Evolutionary conservation across 2,113 vertebrate genomes (phyloP), one percentile per base, ranked within the genome.

Genomic region (Petroica traversi): DNA sequence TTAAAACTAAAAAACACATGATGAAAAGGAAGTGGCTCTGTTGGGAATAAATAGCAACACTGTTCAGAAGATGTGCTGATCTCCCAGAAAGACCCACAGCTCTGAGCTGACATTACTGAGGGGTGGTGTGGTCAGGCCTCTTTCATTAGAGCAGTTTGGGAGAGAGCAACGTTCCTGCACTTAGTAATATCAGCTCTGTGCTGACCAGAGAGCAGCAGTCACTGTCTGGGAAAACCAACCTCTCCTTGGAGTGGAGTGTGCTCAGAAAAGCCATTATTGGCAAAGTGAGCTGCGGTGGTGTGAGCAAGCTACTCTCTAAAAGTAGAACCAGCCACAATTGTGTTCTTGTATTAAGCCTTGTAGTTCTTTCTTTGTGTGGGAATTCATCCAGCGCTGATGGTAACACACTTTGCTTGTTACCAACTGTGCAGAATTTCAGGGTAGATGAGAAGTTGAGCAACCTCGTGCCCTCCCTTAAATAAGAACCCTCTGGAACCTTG

Each of bases 351-450:
- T 91, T 81, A 89, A 64, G 69, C 48, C 85, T 87, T 87, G 84
- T 61, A 89, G 93, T 87, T 96, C 87, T 59, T 77, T 28, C 84
- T 89, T 93, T 93, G 83, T 87, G 73, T 91, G 76, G 93, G 64
- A 95, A 92, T 52, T 64, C 16, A 13, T 89, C 84, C 93, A 87
- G 73, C 1, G 2, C 57, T 75, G 80, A 22, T 85, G 83, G 76
- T 93, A 67, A 87, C 76, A 58, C 66, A 80, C 91, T 74, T 92
- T 91, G 84, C 80, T 61, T 91, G 91, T 92, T 95, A 91, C 72
- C n/a, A 36, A 20, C 76, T 77, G 62, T 88, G 74, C 55, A 40
- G 57, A 59, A 59, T 82, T 89, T 89, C 64, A 75, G 89, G 73
- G 66, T 46, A 63, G 66, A 61, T 31, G 63, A 83, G 85, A 79